phyloP scores from a whole-genome alignment of 2,797 vertebrate genomes.

The Saxicola maurus region DNA sequence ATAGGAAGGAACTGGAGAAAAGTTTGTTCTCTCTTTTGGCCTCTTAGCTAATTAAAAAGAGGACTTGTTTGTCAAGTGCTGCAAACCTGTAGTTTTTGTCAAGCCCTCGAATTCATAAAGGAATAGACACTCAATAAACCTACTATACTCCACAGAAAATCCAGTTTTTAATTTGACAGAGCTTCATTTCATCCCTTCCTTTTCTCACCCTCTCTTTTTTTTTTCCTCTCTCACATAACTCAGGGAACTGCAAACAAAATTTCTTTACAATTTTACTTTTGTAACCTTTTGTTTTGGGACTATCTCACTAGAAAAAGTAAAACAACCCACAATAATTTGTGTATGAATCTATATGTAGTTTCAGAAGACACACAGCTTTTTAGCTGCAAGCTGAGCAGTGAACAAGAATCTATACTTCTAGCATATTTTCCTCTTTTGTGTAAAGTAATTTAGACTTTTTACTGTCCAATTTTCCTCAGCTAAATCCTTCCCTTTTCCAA shows the following conservation, averaged over 20 bases:
- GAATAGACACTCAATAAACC: neutral
- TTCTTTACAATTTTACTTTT: neutral
- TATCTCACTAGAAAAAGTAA: neutral
- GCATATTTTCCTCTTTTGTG: neutral
- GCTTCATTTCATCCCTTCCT: neutral
- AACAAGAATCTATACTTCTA: neutral
- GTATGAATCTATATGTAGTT: neutral
- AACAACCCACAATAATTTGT: neutral
- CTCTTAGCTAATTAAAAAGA: neutral
- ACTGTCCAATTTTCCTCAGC: neutral
- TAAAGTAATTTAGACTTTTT: neutral
- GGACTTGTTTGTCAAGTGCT: neutral
- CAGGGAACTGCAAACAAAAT: neutral
- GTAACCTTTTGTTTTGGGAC: neutral
- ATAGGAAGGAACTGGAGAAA: neutral
- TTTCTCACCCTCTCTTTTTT: neutral
- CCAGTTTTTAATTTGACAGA: neutral
- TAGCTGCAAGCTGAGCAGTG: neutral
- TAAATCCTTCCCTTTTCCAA: neutral
- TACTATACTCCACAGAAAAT: neutral
- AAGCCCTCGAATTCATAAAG: neutral
- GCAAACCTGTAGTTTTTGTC: neutral
- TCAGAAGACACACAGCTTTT: neutral
- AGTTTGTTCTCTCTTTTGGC: neutral
- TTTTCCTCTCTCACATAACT: neutral